These are phyloP conservation scores for Montipora capitata DNA, from an alignment of 92 coral and sea anemone genomes.

Conservation along the genomic window DNA sequence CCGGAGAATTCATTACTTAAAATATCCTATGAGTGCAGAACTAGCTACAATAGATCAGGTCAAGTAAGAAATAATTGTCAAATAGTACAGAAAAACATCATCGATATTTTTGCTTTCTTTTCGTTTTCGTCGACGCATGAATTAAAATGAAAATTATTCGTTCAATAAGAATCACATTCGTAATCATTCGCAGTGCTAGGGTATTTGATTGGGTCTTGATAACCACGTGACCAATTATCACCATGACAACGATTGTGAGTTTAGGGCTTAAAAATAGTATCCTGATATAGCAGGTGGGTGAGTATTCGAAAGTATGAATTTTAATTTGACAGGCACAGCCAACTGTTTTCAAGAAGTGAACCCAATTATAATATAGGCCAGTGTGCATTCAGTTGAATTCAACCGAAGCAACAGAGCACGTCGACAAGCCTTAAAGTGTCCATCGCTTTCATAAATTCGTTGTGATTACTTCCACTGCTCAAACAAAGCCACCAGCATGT, in stretches of 20 bases:
- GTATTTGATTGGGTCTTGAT: background rate
- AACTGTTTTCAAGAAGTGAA: background rate
- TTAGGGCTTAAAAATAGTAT: background rate
- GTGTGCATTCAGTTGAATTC: background rate
- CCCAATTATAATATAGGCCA: constrained; percentile 1
- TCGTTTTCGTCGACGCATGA: too few species aligned
- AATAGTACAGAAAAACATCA: too few species aligned
- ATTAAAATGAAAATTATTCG: too few species aligned
- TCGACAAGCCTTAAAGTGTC: background rate
- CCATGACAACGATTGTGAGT: background rate
- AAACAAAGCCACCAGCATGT: background rate
- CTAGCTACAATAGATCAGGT: too few species aligned
- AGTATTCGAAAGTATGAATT: constrained; percentile 18
- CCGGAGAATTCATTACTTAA: too few species aligned
- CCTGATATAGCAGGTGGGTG: constrained; percentile 36
- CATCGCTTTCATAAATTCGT: background rate
- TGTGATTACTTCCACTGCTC: background rate
- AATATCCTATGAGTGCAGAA: too few species aligned
- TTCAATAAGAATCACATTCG: too few species aligned
- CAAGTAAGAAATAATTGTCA: too few species aligned
- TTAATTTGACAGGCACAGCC: constrained; percentile 28
- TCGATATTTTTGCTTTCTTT: too few species aligned
- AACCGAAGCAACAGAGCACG: background rate
- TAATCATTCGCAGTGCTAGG: too few species aligned
- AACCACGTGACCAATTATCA: background rate